phyloP scores from a whole-genome alignment of 1,140 invertebrate genomes.

The Scylla paramamosain region DNA sequence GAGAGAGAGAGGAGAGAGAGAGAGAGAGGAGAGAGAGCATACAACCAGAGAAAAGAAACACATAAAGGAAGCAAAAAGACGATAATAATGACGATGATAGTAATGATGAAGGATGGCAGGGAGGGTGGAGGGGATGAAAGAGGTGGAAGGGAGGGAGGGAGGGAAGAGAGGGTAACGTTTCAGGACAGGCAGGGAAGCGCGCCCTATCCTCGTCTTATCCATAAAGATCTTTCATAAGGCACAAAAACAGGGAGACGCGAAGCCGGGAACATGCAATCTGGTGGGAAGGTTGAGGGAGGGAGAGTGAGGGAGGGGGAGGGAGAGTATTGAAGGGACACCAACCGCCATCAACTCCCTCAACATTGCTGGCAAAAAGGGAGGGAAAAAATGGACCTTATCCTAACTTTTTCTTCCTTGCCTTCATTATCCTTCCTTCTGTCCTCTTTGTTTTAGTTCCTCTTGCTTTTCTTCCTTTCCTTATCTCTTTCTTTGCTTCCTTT shows the following conservation, averaged over 20 bases:
- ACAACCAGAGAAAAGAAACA: neutral
- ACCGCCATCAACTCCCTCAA: too few species aligned
- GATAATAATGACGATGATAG: neutral
- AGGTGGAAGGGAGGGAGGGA: neutral
- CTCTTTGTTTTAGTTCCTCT: too few species aligned
- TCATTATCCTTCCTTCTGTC: too few species aligned
- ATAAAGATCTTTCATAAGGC: too few species aligned
- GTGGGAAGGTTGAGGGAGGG: neutral
- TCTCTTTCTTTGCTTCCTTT: too few species aligned
- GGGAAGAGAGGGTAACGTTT: neutral
- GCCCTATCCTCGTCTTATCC: too few species aligned
- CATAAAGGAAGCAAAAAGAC: neutral
- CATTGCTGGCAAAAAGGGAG: too few species aligned
- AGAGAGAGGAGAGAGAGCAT: neutral
- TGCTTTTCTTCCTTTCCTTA: too few species aligned
- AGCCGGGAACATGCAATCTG: neutral
- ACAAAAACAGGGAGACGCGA: neutral
- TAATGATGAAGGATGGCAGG: neutral
- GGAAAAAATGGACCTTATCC: too few species aligned
- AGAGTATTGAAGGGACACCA: neutral
- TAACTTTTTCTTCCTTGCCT: too few species aligned
- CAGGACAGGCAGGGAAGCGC: too few species aligned
- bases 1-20: neutral
- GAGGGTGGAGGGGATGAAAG: neutral
- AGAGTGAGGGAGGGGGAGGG: neutral